A percentile compares a stretch with the other conserved stretches of the same genome.
These are phyloP conservation scores for Pristis pectinata DNA, from an alignment of 2,797 vertebrate genomes.

Conservation along the genomic window DNA sequence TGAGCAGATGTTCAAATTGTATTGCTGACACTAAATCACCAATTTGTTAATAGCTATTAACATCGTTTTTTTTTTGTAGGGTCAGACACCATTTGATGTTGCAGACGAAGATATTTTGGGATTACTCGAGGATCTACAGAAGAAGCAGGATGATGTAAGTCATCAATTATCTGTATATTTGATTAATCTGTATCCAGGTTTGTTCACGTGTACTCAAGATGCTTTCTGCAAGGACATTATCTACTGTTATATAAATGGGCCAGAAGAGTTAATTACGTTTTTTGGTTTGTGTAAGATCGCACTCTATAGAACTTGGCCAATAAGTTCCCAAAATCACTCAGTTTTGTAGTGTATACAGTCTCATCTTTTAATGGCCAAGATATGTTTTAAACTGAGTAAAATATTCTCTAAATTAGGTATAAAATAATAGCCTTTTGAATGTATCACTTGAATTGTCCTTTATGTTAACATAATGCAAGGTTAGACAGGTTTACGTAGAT, in stretches of 20 bases:
- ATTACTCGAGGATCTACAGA: constrained; percentile 72
- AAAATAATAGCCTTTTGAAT: background rate
- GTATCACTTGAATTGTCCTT: background rate
- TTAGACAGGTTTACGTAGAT: background rate
- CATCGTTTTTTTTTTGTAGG: constrained; percentile 52
- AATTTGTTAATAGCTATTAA: background rate
- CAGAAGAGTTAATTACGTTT: too few relatives aligned
- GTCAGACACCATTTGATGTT: constrained; percentile 80
- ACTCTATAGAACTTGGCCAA: background rate
- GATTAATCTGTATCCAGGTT: background rate
- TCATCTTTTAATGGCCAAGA: background rate
- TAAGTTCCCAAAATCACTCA: background rate
- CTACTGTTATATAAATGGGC: too few relatives aligned
- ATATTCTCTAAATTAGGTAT: background rate
- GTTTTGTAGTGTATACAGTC: background rate
- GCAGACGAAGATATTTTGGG: constrained; percentile 72
- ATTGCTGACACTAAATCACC: background rate
- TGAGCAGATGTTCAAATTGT: background rate
- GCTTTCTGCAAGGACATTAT: too few relatives aligned
- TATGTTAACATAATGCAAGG: background rate
- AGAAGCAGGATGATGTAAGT: constrained; percentile 76
- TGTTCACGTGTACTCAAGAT: background rate
- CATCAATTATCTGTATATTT: background rate
- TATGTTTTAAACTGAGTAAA: background rate
- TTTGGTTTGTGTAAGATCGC: background rate